Evolutionary conservation across 2,888 invertebrate species (phyloP).

Genomic region (Clistopyga incitator): DNA sequence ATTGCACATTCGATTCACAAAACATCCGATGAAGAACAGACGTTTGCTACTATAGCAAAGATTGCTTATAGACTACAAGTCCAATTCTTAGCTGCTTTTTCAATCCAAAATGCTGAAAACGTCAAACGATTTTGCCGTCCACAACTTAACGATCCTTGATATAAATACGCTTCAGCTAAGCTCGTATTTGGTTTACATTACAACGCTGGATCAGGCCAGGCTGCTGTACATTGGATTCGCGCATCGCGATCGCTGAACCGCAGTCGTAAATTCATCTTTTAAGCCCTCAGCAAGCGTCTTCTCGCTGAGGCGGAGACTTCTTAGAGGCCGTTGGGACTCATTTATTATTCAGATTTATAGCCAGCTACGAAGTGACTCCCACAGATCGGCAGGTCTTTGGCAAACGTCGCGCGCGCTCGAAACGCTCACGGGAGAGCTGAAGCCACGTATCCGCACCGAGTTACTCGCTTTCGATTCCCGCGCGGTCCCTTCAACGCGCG

Average conservation of each 20-base stretch:
- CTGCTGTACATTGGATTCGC: conserved; percentile 9
- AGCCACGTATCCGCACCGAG: conserved; percentile 13
- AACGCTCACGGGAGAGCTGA: conserved; percentile 33
- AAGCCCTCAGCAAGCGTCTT: conserved; percentile 80
- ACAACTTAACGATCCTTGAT: conserved; percentile 18
- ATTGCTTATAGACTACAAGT: conserved; percentile 19
- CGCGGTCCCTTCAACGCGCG: conserved; percentile 34
- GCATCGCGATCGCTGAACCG: conserved; percentile 38
- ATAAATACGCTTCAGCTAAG: conserved; percentile 55
- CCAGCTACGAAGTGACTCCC: conserved; percentile 82
- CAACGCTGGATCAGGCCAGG: background rate
- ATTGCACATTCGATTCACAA: too few relatives aligned
- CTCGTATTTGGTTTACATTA: conserved; percentile 18
- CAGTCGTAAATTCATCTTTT: conserved; percentile 83
- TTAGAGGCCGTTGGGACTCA: conserved; percentile 84
- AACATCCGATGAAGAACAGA: background rate
- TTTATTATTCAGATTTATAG: conserved; percentile 85
- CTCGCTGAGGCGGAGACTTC: conserved; percentile 83
- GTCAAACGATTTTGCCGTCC: conserved; percentile 32
- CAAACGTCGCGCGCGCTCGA: conserved; percentile 71
- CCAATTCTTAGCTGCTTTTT: background rate
- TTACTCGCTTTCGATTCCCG: conserved; percentile 24
- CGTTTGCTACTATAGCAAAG: background rate
- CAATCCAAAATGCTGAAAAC: conserved; percentile 13
- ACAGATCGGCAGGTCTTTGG: conserved; percentile 84